Base-by-base conservation (phyloP, 2,113 vertebrate species). In the Colaptes auratus region DNA sequence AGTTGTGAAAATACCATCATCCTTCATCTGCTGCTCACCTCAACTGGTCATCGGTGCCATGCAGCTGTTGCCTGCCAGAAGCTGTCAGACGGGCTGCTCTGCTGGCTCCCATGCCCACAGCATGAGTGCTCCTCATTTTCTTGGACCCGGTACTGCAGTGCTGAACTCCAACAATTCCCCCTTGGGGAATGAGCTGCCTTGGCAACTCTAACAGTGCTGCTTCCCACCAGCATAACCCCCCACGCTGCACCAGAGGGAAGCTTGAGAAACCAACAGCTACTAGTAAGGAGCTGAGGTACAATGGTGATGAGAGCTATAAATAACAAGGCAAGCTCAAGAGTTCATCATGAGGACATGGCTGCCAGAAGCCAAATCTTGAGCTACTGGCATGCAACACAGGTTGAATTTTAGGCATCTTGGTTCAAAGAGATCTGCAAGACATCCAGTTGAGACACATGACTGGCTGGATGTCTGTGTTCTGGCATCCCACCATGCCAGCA, bases 301-400 rank as follows among this genome's bases (percentile, higher is more conserved):
- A 44, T 6, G 15, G 39, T 23, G 55, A 76, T 50, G 39, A 84
- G 82, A 31, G 81, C 30, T 55, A 67, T 75, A 90, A 92, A 95
- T 75, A 90, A 71, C 66, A 86, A 89, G 72, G 50, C 31, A 61
- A 89, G 33, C 46, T 56, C 63, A 44, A 44, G 27, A 87, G 61
- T 28, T 66, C 27, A 63, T 21, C 48, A 27, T 5, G 30, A 80
- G 69, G 12, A 46, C 7, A 1, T 21, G 0, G 1, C 13, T 33
- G 39, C n/a, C 80, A 56, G 61, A 83, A 93, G 44, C 30, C 42
- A 83, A 92, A 80, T 28, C 44, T 35, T 35, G 39, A 66, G 55
- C 35, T 80, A 24, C 79, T 21, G 15, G 39, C 17, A 73, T 30
- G 35, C 46, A 93, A 70, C 1, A 1, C 8, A 66, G 56, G 33